Evolutionary conservation across 2,888 invertebrate genomes (phyloP).

Genomic region (Brachycybe producta): DNA sequence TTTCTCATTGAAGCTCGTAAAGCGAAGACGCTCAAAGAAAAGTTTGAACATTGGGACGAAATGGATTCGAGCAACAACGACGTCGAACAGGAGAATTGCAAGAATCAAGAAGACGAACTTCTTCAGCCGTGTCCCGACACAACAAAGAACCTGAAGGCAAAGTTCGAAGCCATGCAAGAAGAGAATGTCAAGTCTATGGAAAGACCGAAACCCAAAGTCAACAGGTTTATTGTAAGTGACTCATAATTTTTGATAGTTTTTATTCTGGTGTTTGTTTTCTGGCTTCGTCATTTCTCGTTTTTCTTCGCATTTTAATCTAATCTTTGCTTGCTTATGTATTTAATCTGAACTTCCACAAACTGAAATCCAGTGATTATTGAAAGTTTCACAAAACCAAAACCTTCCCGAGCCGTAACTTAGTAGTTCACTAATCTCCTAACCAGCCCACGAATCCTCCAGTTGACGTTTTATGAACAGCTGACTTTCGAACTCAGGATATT

Average conservation of each 20-base stretch:
- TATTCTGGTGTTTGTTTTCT: background rate
- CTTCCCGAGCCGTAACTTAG: no score
- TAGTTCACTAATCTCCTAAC: no score
- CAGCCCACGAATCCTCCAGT: no score
- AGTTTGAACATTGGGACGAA: conserved; percentile 73
- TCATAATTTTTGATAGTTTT: background rate
- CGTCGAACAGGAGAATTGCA: conserved; percentile 24
- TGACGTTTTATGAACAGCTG: no score
- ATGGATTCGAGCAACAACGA: conserved; percentile 21
- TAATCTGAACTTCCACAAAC: background rate
- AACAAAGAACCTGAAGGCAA: conserved; percentile 64
- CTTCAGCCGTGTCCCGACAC: conserved; percentile 48
- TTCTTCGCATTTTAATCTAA: background rate
- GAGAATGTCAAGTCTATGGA: conserved; percentile 37
- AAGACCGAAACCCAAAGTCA: conserved; percentile 51
- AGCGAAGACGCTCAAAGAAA: conserved; percentile 68
- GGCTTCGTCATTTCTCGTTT: background rate
- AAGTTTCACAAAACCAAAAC: no score
- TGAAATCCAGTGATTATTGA: no score
- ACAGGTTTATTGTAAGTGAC: conserved; percentile 77
- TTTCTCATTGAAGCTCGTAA: conserved; percentile 57
- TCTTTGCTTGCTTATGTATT: conserved; percentile 4
- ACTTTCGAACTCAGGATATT: no score
- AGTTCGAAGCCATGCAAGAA: conserved; percentile 70
- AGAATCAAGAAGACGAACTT: conserved; percentile 27